Evolutionary conservation across 2,113 vertebrate species (phyloP), one percentile per base, ranked within the genome.

Genomic region (Vombatus ursinus): DNA sequence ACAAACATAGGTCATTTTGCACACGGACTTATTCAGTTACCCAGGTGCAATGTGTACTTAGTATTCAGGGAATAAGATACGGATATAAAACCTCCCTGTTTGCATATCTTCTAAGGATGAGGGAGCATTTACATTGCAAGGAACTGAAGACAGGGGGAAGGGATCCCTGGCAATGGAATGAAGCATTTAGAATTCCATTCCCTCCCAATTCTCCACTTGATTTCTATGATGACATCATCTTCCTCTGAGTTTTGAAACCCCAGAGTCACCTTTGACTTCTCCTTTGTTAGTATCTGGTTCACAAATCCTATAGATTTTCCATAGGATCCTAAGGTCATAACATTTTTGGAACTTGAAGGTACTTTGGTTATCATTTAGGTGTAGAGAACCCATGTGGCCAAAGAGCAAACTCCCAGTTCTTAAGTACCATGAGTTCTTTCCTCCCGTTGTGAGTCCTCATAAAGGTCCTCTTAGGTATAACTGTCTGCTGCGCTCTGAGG

Each of bases 21-120:
- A 92, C 57, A 84, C 48, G 47, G 93, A 91, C 84, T 96, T 94
- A 54, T 91, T 97, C 93, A 61, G 48, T 31, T 50, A 90, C 77
- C 52, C 94, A 91, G 90, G 84, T 19, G 61, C 96, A 54, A 0
- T 25, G 37, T 44, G 90, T 93, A 84, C 84, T 95, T 92, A 91
- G 47, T 47, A 52, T 52, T 96, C 93, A 19, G 94, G 50, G 89
- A 92, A 50, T 90, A 51, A 84, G n/a, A 52, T 28, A 47, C 3
- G 12, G 68, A 84, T 89, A 48, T 90, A 77, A 23, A 14, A 96
- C 54, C 77, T 90, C 84, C 9, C 4, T 26, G 14, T 22, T 91
- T 50, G 52, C 11, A 6, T 92, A 94, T 53, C 44, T 92, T 96
- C 93, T 84, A 93, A 95, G 37, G 92, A 48, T 19, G 68, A 91